phyloP scores from a whole-genome alignment of 2,797 vertebrate genomes.

The Sphaeramia orbicularis region DNA sequence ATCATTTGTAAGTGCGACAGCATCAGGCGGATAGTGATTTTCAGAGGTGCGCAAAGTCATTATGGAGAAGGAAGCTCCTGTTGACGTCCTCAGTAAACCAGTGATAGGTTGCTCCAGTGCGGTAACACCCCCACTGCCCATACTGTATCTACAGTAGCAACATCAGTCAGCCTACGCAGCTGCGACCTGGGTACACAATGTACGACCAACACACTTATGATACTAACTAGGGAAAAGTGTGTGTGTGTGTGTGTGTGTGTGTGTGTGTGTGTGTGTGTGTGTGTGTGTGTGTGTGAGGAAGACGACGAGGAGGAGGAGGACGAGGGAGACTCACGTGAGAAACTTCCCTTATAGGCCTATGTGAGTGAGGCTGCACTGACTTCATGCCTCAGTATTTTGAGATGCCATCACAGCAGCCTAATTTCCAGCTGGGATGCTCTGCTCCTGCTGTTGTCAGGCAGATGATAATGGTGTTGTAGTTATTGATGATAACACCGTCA shows the following conservation, averaged over 20 bases:
- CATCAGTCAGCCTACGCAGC: constrained; percentile 77
- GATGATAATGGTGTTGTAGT: constrained; percentile 72
- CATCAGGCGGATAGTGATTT: constrained; percentile 64
- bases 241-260: constrained; percentile 13
- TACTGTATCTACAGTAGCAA: constrained; percentile 80
- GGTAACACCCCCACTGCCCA: constrained; percentile 72
- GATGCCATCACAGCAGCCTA: constrained; percentile 64
- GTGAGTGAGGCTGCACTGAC: constrained; percentile 27
- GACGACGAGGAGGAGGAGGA: constrained; percentile 1
- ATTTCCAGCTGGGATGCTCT: constrained; percentile 48
- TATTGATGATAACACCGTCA: constrained; percentile 72
- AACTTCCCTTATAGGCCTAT: constrained; percentile 42
- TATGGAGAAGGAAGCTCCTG: constrained; percentile 70
- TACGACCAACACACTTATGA: constrained; percentile 79
- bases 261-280: constrained; percentile 21
- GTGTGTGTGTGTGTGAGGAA: constrained; percentile 4
- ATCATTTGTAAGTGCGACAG: constrained; percentile 75
- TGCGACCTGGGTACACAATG: constrained; percentile 84
- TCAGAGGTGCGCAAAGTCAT: constrained; percentile 81
- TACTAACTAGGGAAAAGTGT: constrained; percentile 66
- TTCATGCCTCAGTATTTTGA: constrained; percentile 31
- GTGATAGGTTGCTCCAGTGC: constrained; percentile 65
- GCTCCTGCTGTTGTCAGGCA: constrained; percentile 75
- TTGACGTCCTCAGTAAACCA: constrained; percentile 67
- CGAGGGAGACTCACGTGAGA: constrained; percentile 52